These are phyloP conservation scores for rat (Rattus norvegicus) DNA, from an alignment of 2,113 vertebrate genomes.

Conservation along the genomic window GRCr8 NC_086023.1:139374501-139375000, in stretches of 20 bases:
- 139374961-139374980: conserved; percentile 74
- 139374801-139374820: conserved; percentile 41
- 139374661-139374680: conserved; percentile 48
- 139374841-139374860: not conserved
- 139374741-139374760: conserved; percentile 12
- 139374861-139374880: conserved; percentile 35
- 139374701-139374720: conserved; percentile 28
- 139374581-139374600: conserved; percentile 23
- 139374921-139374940: conserved; percentile 25
- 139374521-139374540: not conserved
- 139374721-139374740: conserved; percentile 46
- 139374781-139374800: conserved; percentile 15
- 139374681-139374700: conserved; percentile 21
- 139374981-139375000: conserved; percentile 80
- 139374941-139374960: conserved; percentile 36
- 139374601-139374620: conserved; percentile 43
- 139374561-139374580: conserved; percentile 37
- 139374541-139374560: conserved; percentile 32
- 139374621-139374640: conserved; percentile 26
- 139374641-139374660: conserved; percentile 1
- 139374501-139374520: conserved; percentile 27
- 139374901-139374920: conserved; percentile 21
- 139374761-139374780: conserved; percentile 27
- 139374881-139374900: conserved; percentile 48
- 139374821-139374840: conserved; percentile 46